Conservation (phyloP, 35 echinoderm and acorn worm species). For the Chiridota heheva region DNA sequence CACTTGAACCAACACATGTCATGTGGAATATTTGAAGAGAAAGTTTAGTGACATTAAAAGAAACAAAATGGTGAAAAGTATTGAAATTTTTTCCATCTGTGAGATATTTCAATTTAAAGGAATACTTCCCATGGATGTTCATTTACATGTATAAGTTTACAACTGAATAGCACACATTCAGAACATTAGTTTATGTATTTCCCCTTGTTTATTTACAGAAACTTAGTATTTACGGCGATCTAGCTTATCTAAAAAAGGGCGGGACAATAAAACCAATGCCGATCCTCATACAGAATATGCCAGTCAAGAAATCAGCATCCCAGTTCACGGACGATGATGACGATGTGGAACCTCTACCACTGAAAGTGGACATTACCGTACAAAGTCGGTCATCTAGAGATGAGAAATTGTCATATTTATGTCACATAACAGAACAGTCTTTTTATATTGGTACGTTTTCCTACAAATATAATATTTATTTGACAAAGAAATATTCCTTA, state of each 20-base stretch:
- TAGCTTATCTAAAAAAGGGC: constrained; percentile 75
- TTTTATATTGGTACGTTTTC: too few relatives aligned
- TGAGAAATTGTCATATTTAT: too few relatives aligned
- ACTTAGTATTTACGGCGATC: constrained; percentile 84
- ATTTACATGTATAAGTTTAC: neutral
- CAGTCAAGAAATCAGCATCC: constrained; percentile 26
- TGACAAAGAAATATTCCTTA: too few relatives aligned
- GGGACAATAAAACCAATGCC: constrained; percentile 47
- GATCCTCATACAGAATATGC: constrained; percentile 66
- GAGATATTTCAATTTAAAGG: neutral
- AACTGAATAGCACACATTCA: neutral
- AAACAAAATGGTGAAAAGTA: too few relatives aligned
- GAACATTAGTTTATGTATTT: neutral
- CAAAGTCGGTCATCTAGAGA: constrained; percentile 65
- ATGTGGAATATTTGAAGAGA: too few relatives aligned
- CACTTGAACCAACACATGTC: too few relatives aligned
- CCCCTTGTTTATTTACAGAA: constrained; percentile 53
- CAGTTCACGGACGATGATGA: constrained; percentile 49
- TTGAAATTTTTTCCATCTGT: too few relatives aligned
- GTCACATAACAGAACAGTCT: too few relatives aligned
- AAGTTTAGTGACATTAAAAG: too few relatives aligned
- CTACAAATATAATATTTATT: too few relatives aligned
- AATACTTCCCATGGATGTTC: too few relatives aligned
- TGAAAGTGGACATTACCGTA: constrained; percentile 62
- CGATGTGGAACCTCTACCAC: constrained; percentile 69